A percentile compares a stretch with the other conserved stretches of the same genome.
phyloP scores from a whole-genome alignment of 2,797 vertebrate species.

The Gouania willdenowi region DNA sequence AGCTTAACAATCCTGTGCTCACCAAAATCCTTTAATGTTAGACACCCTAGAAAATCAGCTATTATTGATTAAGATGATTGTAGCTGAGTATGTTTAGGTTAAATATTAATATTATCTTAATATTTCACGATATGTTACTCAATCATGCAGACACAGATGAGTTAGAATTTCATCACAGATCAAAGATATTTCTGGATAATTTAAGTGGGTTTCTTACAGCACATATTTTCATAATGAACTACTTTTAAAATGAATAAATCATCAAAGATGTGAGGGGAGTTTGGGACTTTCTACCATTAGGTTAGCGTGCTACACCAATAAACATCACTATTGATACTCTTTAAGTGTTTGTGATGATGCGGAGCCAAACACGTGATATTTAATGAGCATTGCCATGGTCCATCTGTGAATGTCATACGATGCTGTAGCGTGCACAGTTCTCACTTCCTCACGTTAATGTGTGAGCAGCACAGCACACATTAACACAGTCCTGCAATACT shows the following conservation, averaged over 20 bases:
- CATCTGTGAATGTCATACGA: slow-evolving; percentile 38
- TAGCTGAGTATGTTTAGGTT: slow-evolving; percentile 20
- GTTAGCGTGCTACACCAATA: slow-evolving; percentile 7
- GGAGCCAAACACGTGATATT: slow-evolving; percentile 47
- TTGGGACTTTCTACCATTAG: too few relatives aligned
- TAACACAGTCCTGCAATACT: slow-evolving; percentile 46
- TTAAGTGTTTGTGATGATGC: slow-evolving; percentile 13
- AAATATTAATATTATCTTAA: slow-evolving; percentile 11
- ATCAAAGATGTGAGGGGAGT: too few relatives aligned
- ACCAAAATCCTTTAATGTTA: slow-evolving; percentile 30
- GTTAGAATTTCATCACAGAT: slow-evolving; percentile 1
- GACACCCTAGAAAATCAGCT: slow-evolving; percentile 3
- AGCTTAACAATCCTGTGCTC: slow-evolving; percentile 27
- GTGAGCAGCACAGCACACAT: slow-evolving; percentile 11
- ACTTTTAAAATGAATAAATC: too few relatives aligned
- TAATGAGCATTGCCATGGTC: neutral
- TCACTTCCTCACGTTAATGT: slow-evolving; percentile 12
- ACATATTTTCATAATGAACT: too few relatives aligned
- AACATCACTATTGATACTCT: slow-evolving; percentile 13
- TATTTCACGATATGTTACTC: slow-evolving; percentile 20
- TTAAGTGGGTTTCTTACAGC: too few relatives aligned
- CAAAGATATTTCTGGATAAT: slow-evolving; percentile 23
- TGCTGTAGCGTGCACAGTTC: slow-evolving; percentile 28
- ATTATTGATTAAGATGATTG: slow-evolving; percentile 3
- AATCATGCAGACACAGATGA: slow-evolving; percentile 5